Conservation (phyloP, 2,113 vertebrate species). For the Syngnathoides biaculeatus region DNA sequence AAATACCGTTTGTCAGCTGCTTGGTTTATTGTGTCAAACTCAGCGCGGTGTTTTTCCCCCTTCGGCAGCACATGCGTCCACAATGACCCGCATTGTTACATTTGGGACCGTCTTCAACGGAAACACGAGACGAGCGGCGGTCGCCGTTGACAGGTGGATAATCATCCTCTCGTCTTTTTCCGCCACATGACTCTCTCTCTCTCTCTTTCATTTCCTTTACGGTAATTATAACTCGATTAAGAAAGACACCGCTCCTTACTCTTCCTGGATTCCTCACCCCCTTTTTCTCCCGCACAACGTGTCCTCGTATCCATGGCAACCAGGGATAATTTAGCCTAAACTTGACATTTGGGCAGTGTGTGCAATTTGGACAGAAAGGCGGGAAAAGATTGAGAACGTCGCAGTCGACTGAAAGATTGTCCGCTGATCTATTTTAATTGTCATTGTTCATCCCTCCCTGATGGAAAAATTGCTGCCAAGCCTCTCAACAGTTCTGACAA, state of each 20-base stretch:
- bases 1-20: constrained; percentile 55
- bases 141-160: constrained; percentile 37
- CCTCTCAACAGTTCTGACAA: constrained; percentile 8
- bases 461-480: constrained; percentile 12
- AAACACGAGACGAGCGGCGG: constrained; percentile 21
- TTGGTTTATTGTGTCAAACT: constrained; percentile 43
- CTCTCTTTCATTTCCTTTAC: constrained; percentile 32
- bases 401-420: constrained; percentile 10
- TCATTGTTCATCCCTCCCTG: constrained; percentile 2
- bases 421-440: not conserved
- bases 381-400: not conserved
- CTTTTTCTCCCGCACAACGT: constrained; percentile 55
- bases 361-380: constrained; percentile 45
- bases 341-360: constrained; percentile 55
- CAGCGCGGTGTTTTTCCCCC: constrained; percentile 19
- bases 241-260: constrained; percentile 39
- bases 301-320: constrained; percentile 75
- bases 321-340: constrained; percentile 69
- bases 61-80: constrained; percentile 30
- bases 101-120: constrained; percentile 5
- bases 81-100: constrained; percentile 41
- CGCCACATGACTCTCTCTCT: constrained; percentile 27
- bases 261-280: constrained; percentile 54
- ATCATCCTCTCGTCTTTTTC: constrained; percentile 1
- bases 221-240: constrained; percentile 36